phyloP scores from a whole-genome alignment of 2,113 vertebrate genomes.

The Sinocyclocheilus anophthalmus region DNA sequence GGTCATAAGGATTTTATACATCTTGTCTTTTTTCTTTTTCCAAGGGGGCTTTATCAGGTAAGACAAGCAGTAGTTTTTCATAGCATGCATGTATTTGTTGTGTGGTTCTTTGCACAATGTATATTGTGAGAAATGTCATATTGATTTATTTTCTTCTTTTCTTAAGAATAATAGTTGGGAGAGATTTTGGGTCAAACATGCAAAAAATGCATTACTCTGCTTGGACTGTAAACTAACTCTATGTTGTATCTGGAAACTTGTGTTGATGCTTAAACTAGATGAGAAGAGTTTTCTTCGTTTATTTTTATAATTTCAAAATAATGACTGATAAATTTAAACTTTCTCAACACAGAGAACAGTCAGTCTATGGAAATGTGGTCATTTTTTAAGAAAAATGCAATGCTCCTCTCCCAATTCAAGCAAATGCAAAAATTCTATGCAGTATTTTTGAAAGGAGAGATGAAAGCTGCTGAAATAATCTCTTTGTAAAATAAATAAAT shows the following conservation, averaged over 20 bases:
- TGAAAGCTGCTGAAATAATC: neutral
- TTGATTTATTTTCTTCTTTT: neutral
- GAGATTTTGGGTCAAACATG: neutral
- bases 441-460: neutral
- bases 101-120: neutral
- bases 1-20: slow-evolving; percentile 76
- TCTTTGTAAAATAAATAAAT: neutral
- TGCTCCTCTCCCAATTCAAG: neutral
- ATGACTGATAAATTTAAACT: neutral
- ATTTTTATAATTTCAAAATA: neutral
- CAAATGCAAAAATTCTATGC: neutral
- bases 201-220: neutral
- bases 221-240: too few relatives aligned
- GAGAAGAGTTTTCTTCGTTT: neutral
- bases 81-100: neutral
- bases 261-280: neutral
- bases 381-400: neutral
- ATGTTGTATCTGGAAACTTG: neutral
- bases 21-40: slow-evolving; percentile 77
- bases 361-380: neutral
- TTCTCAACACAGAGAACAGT: neutral
- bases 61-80: slow-evolving; percentile 53
- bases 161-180: neutral
- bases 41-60: slow-evolving; percentile 80
- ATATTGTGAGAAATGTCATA: neutral